Percentiles rank a stretch among this genome's conserved stretches.
Evolutionary conservation across 2,113 vertebrate species (phyloP).

Genomic region (Psilopogon haemacephalus): DNA sequence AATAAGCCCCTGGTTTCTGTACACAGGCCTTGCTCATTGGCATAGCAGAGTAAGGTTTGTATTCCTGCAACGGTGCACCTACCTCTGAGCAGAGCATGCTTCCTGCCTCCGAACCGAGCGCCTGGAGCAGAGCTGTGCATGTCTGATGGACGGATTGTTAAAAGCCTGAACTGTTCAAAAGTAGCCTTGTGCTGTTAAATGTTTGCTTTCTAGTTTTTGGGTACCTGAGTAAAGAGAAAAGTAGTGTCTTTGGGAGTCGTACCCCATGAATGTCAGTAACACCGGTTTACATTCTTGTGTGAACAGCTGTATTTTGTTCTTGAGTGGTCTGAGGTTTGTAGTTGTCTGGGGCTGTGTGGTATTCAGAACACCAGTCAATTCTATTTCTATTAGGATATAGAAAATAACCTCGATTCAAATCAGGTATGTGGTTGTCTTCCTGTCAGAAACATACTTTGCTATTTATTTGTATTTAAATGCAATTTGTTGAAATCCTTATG

Average conservation of each 20-base stretch:
- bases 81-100: neutral
- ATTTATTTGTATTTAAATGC: constrained; percentile 75
- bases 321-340: neutral
- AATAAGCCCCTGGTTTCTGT: neutral
- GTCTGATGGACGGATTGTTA: neutral
- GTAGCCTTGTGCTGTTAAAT: neutral
- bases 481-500: constrained; percentile 56
- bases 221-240: neutral
- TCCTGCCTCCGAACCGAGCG: rapidly evolving
- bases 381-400: constrained; percentile 48
- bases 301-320: constrained; percentile 2
- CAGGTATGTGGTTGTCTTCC: constrained; percentile 17
- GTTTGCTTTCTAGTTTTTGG: neutral
- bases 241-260: neutral
- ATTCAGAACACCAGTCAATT: constrained; percentile 17
- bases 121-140: neutral
- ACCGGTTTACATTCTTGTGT: neutral
- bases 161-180: neutral
- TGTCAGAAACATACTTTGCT: constrained; percentile 45
- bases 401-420: constrained; percentile 6
- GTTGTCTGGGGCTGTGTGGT: neutral
- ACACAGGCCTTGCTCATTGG: neutral
- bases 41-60: neutral
- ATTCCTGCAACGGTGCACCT: neutral
- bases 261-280: neutral